Percentiles rank a stretch among this genome's conserved stretches.
Evolutionary conservation across 2,113 vertebrate species (phyloP).

Genomic region (Pitta sordida): DNA sequence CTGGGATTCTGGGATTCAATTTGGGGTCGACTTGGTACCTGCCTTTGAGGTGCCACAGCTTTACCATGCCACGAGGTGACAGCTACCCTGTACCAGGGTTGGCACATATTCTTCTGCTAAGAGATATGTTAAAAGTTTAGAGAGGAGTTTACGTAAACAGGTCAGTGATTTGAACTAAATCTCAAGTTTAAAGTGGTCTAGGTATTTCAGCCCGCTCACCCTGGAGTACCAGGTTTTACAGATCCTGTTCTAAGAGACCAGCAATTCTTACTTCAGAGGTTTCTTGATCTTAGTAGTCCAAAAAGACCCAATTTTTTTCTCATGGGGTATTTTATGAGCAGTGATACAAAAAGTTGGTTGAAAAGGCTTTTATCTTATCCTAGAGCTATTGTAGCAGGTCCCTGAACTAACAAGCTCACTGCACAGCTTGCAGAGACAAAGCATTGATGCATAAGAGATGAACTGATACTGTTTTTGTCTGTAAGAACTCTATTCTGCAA

Average conservation of each 20-base stretch:
- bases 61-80: neutral
- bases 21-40: neutral
- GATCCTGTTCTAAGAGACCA: neutral
- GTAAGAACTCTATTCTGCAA: neutral
- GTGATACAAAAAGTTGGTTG: neutral
- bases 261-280: neutral
- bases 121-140: neutral
- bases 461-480: neutral
- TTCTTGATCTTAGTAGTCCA: neutral
- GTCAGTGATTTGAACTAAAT: neutral
- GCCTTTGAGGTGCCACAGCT: neutral
- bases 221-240: neutral
- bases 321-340: neutral
- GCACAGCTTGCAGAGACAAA: slow-evolving; percentile 5
- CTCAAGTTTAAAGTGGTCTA: neutral
- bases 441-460: slow-evolving; percentile 25
- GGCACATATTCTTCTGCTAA: neutral
- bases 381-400: neutral
- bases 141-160: neutral
- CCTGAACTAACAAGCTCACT: neutral
- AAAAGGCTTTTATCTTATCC: slow-evolving; percentile 3
- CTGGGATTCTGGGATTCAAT: neutral
- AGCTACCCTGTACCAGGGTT: neutral
- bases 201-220: neutral
- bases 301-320: neutral